Conservation (phyloP, 1,140 invertebrate species). For the Himalopsyche phryganea region DNA sequence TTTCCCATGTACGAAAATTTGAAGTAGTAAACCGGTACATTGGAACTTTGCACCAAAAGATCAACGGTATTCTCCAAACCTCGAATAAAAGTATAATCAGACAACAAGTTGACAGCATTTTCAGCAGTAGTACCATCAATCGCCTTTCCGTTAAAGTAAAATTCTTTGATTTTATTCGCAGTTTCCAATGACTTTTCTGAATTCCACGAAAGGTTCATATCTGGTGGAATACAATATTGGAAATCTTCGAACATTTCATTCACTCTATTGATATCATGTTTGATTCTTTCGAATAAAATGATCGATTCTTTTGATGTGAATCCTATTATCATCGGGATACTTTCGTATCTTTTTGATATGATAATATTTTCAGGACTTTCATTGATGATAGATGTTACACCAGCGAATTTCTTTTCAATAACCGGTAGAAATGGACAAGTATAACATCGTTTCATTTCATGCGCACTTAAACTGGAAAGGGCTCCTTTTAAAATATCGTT, state of each 20-base stretch:
- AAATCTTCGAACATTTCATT: constrained; percentile 13
- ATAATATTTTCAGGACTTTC: constrained; percentile 13
- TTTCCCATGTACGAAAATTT: constrained; percentile 23
- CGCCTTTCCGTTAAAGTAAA: constrained; percentile 11
- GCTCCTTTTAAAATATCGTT: constrained; percentile 4
- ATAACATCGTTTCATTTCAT: background rate
- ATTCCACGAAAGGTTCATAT: background rate
- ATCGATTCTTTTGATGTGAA: constrained; percentile 16
- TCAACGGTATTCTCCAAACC: constrained; percentile 7
- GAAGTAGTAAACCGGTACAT: constrained; percentile 12
- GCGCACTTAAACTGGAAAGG: background rate
- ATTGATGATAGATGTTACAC: constrained; percentile 7
- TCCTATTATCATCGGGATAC: constrained; percentile 12
- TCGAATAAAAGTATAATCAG: constrained; percentile 12
- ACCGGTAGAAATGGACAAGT: constrained; percentile 14
- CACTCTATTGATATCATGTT: constrained; percentile 1
- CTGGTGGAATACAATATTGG: constrained; percentile 20
- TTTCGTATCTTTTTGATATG: background rate
- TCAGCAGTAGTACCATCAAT: background rate
- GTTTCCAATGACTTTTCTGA: background rate
- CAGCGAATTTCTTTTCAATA: constrained; percentile 4
- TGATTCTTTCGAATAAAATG: constrained; percentile 14
- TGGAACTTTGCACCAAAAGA: constrained; percentile 3
- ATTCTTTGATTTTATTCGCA: constrained; percentile 4
- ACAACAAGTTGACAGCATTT: constrained; percentile 4